These are phyloP conservation scores for Macaria notata DNA, from an alignment of 2,888 invertebrate genomes.

Conservation along the genomic window DNA sequence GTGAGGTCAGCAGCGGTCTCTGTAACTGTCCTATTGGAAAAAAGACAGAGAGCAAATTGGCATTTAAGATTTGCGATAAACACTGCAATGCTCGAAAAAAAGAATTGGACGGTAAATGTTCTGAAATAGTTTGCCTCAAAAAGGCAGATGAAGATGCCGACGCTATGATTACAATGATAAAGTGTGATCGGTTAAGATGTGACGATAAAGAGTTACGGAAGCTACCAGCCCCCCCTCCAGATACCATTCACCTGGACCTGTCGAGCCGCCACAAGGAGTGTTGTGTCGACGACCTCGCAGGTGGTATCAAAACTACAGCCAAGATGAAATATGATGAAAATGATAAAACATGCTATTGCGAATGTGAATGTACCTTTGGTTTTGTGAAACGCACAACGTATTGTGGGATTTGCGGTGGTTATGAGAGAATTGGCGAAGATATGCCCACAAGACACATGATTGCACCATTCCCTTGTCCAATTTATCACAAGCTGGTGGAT, in stretches of 20 bases:
- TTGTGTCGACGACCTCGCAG: conserved; percentile 56
- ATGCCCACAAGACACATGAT: conserved; percentile 37
- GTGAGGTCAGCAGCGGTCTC: conserved; percentile 21
- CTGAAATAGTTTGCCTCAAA: conserved; percentile 46
- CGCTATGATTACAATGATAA: conserved; percentile 43
- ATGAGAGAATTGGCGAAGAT: conserved; percentile 61
- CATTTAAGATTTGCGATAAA: conserved; percentile 41
- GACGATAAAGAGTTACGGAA: conserved; percentile 42
- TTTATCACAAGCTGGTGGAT: conserved; percentile 62
- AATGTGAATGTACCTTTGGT: conserved; percentile 68
- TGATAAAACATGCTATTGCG: conserved; percentile 57
- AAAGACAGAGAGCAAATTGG: neutral
- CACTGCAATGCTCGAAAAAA: conserved; percentile 40
- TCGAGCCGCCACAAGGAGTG: conserved; percentile 43
- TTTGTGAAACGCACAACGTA: conserved; percentile 66
- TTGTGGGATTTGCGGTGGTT: conserved; percentile 68
- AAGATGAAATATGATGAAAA: conserved; percentile 51
- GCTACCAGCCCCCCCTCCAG: conserved; percentile 45
- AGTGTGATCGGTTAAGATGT: conserved; percentile 56
- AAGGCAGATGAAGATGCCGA: conserved; percentile 47
- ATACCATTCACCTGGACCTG: conserved; percentile 51
- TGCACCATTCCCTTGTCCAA: conserved; percentile 65
- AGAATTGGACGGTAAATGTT: conserved; percentile 19
- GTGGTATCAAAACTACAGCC: conserved; percentile 44
- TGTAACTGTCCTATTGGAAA: neutral